Base-by-base conservation (phyloP, 2,888 invertebrate genomes). In the Icerya purchasi region DNA sequence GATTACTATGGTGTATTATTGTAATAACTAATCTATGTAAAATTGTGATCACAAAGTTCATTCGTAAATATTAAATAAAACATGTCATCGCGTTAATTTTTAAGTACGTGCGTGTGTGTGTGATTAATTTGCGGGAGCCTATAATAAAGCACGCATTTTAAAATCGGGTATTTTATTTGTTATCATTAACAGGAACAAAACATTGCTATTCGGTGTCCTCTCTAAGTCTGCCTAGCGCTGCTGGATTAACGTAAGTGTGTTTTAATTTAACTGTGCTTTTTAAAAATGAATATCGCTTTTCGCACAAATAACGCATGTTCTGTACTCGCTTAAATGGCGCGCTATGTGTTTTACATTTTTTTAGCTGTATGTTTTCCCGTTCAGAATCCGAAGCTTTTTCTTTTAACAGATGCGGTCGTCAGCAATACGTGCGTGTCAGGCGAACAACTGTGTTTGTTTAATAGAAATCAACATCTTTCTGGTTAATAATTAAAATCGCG, bases 141-240 rank as follows among this genome's bases (percentile, higher is more conserved):
- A n/a, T n/a, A n/a, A n/a, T n/a, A n/a, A n/a, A n/a, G n/a, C n/a
- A n/a, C n/a, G n/a, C n/a, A n/a, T n/a, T n/a, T n/a, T n/a, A n/a
- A n/a, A n/a, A n/a, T n/a, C n/a, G n/a, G n/a, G n/a, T n/a, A n/a
- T n/a, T n/a, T n/a, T n/a, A n/a, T n/a, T n/a, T 36, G 36, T 19
- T 24, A 22, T 60, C 51, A 51, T 59, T 56, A 60, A 60, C 60
- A 60, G 60, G 60, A 51, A 51, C n/a, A n/a, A n/a, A 51, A 36
- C 53, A 10, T 20, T 56, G 22, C 51, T 57, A 25, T 56, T 60
- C 60, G 52, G 22, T 19, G 3, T 60, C 56, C 25, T 56, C 60
- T 22, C 49, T 60, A 24, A 60, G 53, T 25, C 21, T 60, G 36
- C 60, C 56, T 50, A 49, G 56, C 56, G 56, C 60, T 50, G 25